phyloP scores from a whole-genome alignment of 2,113 vertebrate genomes.

The Cricetomys ansorgei region DNA sequence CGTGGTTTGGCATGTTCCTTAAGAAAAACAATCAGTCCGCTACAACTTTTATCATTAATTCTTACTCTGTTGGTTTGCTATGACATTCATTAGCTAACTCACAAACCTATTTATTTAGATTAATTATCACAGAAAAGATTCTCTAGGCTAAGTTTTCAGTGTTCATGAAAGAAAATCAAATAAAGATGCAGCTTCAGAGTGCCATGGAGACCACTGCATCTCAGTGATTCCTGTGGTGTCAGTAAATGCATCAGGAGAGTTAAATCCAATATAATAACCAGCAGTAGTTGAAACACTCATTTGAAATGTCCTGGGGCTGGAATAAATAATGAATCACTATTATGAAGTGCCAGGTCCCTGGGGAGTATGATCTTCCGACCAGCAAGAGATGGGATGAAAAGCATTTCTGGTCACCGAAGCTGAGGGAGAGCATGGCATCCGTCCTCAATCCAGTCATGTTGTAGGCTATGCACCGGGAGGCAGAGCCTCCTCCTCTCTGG shows the following conservation, averaged over 20 bases:
- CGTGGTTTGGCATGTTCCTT: neutral
- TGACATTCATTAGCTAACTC: constrained; percentile 44
- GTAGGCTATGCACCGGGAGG: neutral
- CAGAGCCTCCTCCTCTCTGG: neutral
- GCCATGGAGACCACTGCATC: neutral
- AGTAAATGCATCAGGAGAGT: constrained; percentile 68
- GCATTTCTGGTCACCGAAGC: constrained; percentile 28
- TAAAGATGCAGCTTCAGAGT: constrained; percentile 50
- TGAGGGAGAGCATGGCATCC: neutral
- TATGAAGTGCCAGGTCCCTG: constrained; percentile 65
- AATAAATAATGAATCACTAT: constrained; percentile 81
- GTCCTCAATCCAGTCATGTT: neutral
- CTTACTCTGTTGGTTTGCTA: neutral
- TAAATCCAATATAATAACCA: constrained; percentile 77
- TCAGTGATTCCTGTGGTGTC: constrained; percentile 43
- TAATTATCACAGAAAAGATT: constrained; percentile 45
- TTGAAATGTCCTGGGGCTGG: constrained; percentile 74
- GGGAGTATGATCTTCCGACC: constrained; percentile 49
- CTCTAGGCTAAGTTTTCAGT: neutral
- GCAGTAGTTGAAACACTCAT: constrained; percentile 75
- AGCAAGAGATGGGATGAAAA: constrained; percentile 52
- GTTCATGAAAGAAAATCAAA: constrained; percentile 65
- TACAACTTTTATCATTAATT: neutral
- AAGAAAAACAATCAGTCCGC: neutral
- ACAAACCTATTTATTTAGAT: constrained; percentile 51